Percentiles rank a stretch among this genome's conserved stretches.
These are phyloP conservation scores for Polymixis lichenea DNA, from an alignment of 2,888 invertebrate species.

Conservation along the genomic window DNA sequence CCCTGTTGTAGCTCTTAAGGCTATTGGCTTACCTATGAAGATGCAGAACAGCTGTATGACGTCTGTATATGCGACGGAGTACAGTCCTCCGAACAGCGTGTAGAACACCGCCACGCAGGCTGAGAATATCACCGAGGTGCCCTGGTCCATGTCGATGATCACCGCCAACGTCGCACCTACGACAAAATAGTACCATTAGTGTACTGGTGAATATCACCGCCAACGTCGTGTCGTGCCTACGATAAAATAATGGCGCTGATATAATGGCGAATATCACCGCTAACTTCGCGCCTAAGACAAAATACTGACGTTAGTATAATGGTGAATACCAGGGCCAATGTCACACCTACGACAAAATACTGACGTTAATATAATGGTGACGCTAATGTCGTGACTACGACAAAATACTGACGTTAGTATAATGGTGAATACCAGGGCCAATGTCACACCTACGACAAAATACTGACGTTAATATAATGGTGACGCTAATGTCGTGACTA, in stretches of 20 bases:
- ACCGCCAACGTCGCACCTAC: constrained; percentile 98
- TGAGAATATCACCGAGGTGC: constrained; percentile 97
- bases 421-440: background rate
- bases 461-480: background rate
- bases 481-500: no score
- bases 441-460: background rate
- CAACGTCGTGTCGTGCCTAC: no score
- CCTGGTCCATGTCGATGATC: constrained; percentile 98
- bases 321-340: background rate
- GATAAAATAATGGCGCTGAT: background rate
- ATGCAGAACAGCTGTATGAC: constrained; percentile 99
- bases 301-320: background rate
- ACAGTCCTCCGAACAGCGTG: constrained; percentile 99
- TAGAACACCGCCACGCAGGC: constrained; percentile 99
- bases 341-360: background rate
- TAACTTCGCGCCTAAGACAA: constrained; percentile 28
- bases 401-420: background rate
- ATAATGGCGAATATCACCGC: background rate
- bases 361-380: background rate
- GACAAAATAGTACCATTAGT: background rate
- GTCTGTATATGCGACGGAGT: constrained; percentile 99
- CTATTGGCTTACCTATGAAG: constrained; percentile 91
- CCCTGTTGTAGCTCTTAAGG: background rate
- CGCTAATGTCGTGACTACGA: background rate
- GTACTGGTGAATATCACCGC: background rate